Conservation (phyloP, 2,113 vertebrate species). For the Onychostoma macrolepis region DNA sequence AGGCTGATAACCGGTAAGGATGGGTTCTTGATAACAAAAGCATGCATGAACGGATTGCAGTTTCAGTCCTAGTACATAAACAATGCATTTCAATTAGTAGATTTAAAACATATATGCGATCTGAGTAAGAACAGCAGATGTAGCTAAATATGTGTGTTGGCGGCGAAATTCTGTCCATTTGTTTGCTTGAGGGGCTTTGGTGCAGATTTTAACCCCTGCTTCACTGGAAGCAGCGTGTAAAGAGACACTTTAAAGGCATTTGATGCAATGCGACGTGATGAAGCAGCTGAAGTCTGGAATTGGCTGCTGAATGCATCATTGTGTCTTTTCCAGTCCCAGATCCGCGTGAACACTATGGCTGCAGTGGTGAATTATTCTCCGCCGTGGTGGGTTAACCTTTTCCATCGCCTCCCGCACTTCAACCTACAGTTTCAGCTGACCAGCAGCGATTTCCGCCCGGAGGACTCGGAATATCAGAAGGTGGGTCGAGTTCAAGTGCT, state of each 20-base stretch:
- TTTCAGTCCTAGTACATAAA: background rate
- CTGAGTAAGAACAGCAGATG: background rate
- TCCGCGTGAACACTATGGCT: conserved; percentile 72
- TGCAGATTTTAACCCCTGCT: conserved; percentile 44
- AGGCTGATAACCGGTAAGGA: conserved; percentile 21
- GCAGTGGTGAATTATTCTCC: conserved; percentile 91
- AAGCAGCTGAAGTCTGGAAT: background rate
- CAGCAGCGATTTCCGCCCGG: conserved; percentile 87
- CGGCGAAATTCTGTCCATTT: background rate
- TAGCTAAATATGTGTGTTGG: background rate
- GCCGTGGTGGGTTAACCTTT: conserved; percentile 93
- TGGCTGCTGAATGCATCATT: background rate
- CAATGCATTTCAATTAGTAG: background rate
- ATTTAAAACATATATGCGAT: background rate
- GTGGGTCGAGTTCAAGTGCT: conserved; percentile 69
- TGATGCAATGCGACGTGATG: conserved; percentile 36
- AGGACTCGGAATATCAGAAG: conserved; percentile 93
- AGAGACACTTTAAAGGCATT: conserved; percentile 26
- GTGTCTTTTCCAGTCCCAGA: conserved; percentile 39
- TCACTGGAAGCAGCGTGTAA: background rate
- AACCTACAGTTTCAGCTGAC: conserved; percentile 88
- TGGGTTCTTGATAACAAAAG: conserved; percentile 14
- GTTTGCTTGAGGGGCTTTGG: background rate
- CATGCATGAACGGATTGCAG: background rate
- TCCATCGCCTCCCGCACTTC: conserved; percentile 92